phyloP scores from a whole-genome alignment of 2,888 invertebrate genomes.

The Amblyteles armatorius region DNA sequence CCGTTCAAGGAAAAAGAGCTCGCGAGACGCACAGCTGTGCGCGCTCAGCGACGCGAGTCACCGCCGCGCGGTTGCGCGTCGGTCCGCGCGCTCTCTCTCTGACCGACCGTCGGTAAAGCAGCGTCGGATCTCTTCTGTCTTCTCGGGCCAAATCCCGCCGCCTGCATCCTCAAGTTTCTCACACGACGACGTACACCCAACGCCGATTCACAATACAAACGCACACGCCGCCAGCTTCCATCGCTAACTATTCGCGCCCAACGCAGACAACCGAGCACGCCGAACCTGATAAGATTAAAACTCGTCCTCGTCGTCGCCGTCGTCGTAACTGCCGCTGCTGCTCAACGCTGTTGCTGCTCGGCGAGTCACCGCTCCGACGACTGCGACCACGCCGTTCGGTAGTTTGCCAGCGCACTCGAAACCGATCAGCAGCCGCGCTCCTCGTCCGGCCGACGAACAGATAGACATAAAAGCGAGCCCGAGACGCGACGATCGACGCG shows the following conservation, averaged over 20 bases:
- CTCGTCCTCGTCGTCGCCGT: constrained; percentile 27
- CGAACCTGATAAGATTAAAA: constrained; percentile 63
- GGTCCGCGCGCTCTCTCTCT: too few relatives aligned
- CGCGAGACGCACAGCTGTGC: too few relatives aligned
- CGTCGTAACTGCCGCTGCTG: constrained; percentile 23
- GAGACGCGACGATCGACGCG: neutral
- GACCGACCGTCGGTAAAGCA: too few relatives aligned
- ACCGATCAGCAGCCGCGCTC: constrained; percentile 45
- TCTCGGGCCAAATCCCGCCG: too few relatives aligned
- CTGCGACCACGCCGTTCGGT: constrained; percentile 27
- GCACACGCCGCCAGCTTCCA: neutral
- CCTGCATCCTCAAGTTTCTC: too few relatives aligned
- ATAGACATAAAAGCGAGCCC: constrained; percentile 6
- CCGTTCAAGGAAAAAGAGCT: too few relatives aligned
- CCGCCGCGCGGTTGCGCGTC: too few relatives aligned
- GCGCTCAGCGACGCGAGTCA: too few relatives aligned
- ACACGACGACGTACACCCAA: too few relatives aligned
- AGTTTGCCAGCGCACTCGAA: constrained; percentile 60
- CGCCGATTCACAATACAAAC: too few relatives aligned
- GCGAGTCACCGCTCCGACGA: constrained; percentile 24
- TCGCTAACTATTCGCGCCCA: constrained; percentile 26
- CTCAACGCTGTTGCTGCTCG: constrained; percentile 10
- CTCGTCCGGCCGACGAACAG: neutral
- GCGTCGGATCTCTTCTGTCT: too few relatives aligned
- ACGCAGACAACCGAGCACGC: neutral